Base-by-base conservation (phyloP, 2,797 vertebrate species). In the Semaprochilodus insignis region DNA sequence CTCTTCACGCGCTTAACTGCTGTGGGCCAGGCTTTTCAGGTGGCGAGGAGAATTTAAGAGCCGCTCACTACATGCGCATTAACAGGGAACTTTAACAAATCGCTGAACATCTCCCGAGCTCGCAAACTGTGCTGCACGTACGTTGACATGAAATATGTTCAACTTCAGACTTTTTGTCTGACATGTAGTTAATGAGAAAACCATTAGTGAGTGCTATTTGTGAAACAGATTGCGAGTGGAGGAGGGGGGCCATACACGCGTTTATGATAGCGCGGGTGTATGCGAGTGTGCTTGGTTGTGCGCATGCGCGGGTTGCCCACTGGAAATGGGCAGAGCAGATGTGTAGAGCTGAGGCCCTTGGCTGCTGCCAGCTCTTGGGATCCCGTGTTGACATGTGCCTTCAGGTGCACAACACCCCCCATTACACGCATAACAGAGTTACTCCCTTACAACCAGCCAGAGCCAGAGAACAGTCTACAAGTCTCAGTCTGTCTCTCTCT, bases 321-420 rank as follows among this genome's bases (percentile, higher is more conserved):
- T 85, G 85, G 88, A 80, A 89, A 86, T 87, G 86, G 75, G 81
- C 78, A 75, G 73, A 88, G 81, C 86, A 88, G 89, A 87, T 88
- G 86, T 86, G 84, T 77, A 70, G 83, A 70, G 80, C 77, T 81
- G 85, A 88, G 91, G 89, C 90, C 86, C 86, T 87, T 85, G 86
- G 88, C 86, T 93, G 88, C 91, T 91, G 90, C 89, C 91, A 92
- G 90, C 93, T 93, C 89, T 89, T 92, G 92, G 92, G 88, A 89
- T 85, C 85, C 63, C 77, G 59, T 91, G 91, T 93, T 93, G 92
- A 95, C 89, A 91, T 91, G 91, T 93, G 92, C 92, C 93, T 94
- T 94, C 92, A 93, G 92, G 92, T 94, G 93, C 90, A 92, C 79
- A 90, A 85, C 89, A 91, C 92, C 93, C 91, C 91, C 90, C 88